Percentiles rank a stretch among this genome's conserved stretches.
Evolutionary conservation across 2,797 vertebrate species (phyloP).

Genomic region (Oreonectes daqikongensis): DNA sequence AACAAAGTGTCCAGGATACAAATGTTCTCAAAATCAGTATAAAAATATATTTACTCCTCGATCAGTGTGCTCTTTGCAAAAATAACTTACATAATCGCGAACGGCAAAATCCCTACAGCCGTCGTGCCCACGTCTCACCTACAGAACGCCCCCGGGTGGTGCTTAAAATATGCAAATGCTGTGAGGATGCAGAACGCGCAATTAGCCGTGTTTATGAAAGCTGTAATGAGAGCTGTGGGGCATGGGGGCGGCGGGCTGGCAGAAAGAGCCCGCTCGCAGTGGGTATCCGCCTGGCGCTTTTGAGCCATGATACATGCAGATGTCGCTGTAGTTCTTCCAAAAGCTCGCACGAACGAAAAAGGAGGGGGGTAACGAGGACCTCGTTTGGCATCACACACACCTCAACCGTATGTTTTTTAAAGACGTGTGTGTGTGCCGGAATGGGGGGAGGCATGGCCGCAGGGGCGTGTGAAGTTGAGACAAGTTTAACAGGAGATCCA

Average conservation of each 20-base stretch:
- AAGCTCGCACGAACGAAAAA: slow-evolving; percentile 77
- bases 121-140: slow-evolving; percentile 67
- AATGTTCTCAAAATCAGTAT: neutral
- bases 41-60: slow-evolving; percentile 11
- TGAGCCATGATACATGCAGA: slow-evolving; percentile 94
- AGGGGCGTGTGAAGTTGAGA: slow-evolving; percentile 48
- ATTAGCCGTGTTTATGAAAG: slow-evolving; percentile 86
- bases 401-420: slow-evolving; percentile 68
- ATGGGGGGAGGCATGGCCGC: slow-evolving; percentile 57
- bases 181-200: slow-evolving; percentile 83
- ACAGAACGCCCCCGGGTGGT: slow-evolving; percentile 74
- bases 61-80: slow-evolving; percentile 49
- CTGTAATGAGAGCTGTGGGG: slow-evolving; percentile 74
- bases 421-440: slow-evolving; percentile 49
- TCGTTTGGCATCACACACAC: slow-evolving; percentile 78
- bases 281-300: slow-evolving; percentile 79
- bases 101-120: slow-evolving; percentile 59
- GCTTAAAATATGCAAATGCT: slow-evolving; percentile 88
- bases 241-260: slow-evolving; percentile 62
- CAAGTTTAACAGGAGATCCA: slow-evolving; percentile 63
- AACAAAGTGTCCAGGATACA: neutral
- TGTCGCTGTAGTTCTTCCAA: slow-evolving; percentile 99
- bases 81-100: slow-evolving; percentile 56
- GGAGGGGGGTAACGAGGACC: slow-evolving; percentile 73
- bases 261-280: slow-evolving; percentile 65